phyloP scores from a whole-genome alignment of 2,113 vertebrate genomes.

The Accipiter virgatus region DNA sequence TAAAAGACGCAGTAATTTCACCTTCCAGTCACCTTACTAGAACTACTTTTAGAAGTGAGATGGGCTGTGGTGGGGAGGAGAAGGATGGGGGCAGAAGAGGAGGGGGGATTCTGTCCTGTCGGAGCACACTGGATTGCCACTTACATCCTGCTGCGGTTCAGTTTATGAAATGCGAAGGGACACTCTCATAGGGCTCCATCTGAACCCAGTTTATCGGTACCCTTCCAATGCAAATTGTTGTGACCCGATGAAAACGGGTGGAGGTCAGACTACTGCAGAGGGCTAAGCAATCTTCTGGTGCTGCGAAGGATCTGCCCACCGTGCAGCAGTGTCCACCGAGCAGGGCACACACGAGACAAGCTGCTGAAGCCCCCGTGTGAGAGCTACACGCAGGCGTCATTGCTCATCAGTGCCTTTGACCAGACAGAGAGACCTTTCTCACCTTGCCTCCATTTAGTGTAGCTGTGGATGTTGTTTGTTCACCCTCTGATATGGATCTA shows the following conservation, averaged over 20 bases:
- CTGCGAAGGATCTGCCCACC: not conserved
- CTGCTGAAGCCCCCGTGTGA: not conserved
- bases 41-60: not conserved
- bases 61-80: not conserved
- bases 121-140: not conserved
- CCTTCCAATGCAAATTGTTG: not conserved
- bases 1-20: not conserved
- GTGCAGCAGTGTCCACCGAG: fast-evolving
- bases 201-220: not conserved
- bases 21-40: not conserved
- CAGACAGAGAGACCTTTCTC: not conserved
- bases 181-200: not conserved
- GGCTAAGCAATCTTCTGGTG: not conserved
- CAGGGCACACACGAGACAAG: not conserved
- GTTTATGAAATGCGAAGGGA: not conserved
- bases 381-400: not conserved
- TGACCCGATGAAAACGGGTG: not conserved
- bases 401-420: not conserved
- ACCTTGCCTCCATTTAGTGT: not conserved
- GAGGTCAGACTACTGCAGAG: not conserved
- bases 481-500: not conserved
- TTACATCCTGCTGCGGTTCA: not conserved
- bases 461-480: not conserved
- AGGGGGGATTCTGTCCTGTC: not conserved
- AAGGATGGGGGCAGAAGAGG: not conserved